Evolutionary conservation across 2,113 vertebrate species (phyloP), one percentile per base, ranked within the genome.

Genomic region (Pristiophorus japonicus): DNA sequence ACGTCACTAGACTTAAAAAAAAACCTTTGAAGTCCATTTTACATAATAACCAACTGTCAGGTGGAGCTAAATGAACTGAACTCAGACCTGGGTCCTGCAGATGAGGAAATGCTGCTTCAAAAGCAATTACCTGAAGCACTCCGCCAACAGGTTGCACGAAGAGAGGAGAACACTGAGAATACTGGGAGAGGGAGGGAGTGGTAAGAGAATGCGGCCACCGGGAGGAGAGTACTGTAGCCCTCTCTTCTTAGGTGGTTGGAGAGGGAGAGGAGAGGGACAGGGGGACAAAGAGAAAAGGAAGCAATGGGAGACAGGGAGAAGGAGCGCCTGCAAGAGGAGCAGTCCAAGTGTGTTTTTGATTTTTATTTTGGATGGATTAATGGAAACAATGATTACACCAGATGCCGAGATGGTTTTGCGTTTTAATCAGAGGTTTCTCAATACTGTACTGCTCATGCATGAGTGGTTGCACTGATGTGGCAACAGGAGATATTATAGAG

Each of bases 351-450:
- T 92, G 88, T 92, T 92, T 91, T 91, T 92, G 34, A 65, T 92
- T 92, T 92, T 92, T 38, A 91, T 8, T 92, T 92, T 92, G 88
- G 88, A 65, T 63, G 88, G 59, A 38, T 92, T 92, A 63, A 92
- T 42, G 88, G 88, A 92, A 92, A 92, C 55, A 91, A 34, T 91
- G 55, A 91, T 18, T 92, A 42, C 88, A 92, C 59, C 88, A 92
- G 55, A 62, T 62, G 59, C 34, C 3, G 6, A 92, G 34, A 92
- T 65, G 27, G 30, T 18, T 91, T 92, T 38, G n/a, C 88, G 38
- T 16, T 92, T 92, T 63, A 92, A 63, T 63, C 55, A 92, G 59
- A 62, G n/a, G 18, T 63, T 92, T 92, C 88, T 62, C 1, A 65
- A 63, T 22, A 63, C 88, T 92, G 59, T 5, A 92, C 59, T 24